Conservation (phyloP, 2,113 vertebrate genomes). For the Caranx ignobilis region DNA sequence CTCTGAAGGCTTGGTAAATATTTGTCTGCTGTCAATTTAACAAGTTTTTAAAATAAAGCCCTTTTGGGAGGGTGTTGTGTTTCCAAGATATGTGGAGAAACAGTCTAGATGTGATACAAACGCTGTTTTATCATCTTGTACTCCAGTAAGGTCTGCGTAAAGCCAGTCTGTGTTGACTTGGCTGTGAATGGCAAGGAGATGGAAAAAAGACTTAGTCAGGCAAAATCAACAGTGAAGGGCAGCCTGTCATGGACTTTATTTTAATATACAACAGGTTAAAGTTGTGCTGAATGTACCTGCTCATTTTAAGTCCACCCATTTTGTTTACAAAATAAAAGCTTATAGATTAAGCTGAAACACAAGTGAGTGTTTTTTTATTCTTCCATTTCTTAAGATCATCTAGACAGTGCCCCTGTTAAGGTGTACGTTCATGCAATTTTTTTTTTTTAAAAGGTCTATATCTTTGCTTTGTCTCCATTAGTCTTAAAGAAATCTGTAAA, state of each 20-base stretch:
- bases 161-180: slow-evolving; percentile 23
- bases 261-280: background rate
- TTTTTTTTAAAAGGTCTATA: background rate
- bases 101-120: slow-evolving; percentile 46
- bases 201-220: background rate
- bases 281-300: background rate
- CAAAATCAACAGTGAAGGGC: background rate
- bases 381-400: background rate
- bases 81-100: slow-evolving; percentile 68
- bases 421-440: background rate
- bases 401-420: too few relatives aligned
- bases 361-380: background rate
- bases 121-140: slow-evolving; percentile 29
- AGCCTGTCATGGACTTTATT: background rate
- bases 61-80: slow-evolving; percentile 53
- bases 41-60: slow-evolving; percentile 41
- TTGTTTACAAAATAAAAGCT: background rate
- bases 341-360: background rate
- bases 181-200: background rate
- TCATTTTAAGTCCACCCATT: background rate
- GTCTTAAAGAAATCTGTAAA: background rate
- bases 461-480: background rate
- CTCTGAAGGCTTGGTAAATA: slow-evolving; percentile 77
- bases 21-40: slow-evolving; percentile 69
- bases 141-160: slow-evolving; percentile 26